A percentile compares a stretch with the other conserved stretches of the same genome.
phyloP scores from a whole-genome alignment of 2,888 invertebrate species.

The Tinea trinotella region DNA sequence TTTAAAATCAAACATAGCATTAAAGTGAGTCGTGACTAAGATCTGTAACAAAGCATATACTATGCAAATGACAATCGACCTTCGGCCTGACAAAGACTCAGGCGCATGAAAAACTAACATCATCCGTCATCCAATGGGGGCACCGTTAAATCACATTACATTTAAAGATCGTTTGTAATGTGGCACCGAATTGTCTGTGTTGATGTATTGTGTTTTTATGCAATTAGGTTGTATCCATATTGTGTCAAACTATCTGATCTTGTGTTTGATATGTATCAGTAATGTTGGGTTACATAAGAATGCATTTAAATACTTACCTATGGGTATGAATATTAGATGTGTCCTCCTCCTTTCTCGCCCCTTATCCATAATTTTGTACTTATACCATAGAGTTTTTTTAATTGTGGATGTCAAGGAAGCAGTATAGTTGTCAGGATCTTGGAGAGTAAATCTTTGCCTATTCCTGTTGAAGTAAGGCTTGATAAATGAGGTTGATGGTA shows the following conservation, averaged over 20 bases:
- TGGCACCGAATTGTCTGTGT: conserved; percentile 28
- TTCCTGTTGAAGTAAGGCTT: too few relatives aligned
- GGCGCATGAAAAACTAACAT: conserved; percentile 23
- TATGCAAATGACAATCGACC: conserved; percentile 55
- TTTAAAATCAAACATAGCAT: conserved; percentile 33
- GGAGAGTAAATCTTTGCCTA: too few relatives aligned
- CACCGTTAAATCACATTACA: conserved; percentile 38
- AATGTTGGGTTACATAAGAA: neutral
- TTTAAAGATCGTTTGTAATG: conserved; percentile 39
- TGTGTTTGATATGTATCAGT: neutral
- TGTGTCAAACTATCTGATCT: conserved; percentile 2
- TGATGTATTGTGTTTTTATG: conserved; percentile 33
- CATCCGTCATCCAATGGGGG: conserved; percentile 34
- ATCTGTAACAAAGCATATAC: conserved; percentile 38
- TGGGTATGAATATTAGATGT: too few relatives aligned
- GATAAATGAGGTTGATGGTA: too few relatives aligned
- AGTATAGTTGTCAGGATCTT: too few relatives aligned
- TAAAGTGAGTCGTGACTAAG: conserved; percentile 41
- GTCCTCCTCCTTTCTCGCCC: too few relatives aligned
- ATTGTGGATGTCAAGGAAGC: too few relatives aligned
- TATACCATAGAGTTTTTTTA: too few relatives aligned
- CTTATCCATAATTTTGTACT: too few relatives aligned
- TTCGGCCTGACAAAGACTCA: conserved; percentile 36
- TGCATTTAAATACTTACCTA: neutral
- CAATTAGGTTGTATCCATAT: conserved; percentile 23